A percentile compares a stretch with the other conserved stretches of the same genome.
Conservation (phyloP, 2,113 vertebrate species). For the Catharus bicknelli region DNA sequence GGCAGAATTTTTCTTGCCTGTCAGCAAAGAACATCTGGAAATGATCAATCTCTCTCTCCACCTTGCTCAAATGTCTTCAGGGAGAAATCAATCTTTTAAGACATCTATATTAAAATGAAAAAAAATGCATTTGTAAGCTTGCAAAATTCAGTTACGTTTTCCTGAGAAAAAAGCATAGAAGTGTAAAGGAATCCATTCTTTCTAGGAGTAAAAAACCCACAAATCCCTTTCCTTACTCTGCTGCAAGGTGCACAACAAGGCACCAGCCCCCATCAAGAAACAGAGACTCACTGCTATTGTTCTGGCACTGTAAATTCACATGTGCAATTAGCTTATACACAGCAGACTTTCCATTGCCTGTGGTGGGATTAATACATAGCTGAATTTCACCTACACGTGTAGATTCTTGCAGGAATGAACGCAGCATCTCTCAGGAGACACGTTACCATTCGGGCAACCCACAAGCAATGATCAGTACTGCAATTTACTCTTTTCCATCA, state of each 20-base stretch:
- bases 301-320: neutral
- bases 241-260: neutral
- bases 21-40: constrained; percentile 35
- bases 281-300: neutral
- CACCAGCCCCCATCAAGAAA: neutral
- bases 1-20: constrained; percentile 9
- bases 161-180: neutral
- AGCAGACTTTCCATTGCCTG: neutral
- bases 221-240: neutral
- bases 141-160: neutral
- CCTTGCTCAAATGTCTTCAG: neutral
- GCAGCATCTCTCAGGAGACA: neutral
- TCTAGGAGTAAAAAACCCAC: neutral
- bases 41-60: constrained; percentile 1
- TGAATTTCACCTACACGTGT: rapidly evolving
- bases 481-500: neutral
- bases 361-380: neutral
- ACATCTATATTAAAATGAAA: constrained; percentile 13
- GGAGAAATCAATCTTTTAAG: constrained; percentile 36
- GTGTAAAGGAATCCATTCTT: neutral
- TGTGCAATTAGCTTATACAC: neutral
- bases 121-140: neutral
- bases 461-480: neutral
- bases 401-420: neutral
- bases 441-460: rapidly evolving